Conservation (phyloP, 2,113 vertebrate species). For the Epinephelus lanceolatus region DNA sequence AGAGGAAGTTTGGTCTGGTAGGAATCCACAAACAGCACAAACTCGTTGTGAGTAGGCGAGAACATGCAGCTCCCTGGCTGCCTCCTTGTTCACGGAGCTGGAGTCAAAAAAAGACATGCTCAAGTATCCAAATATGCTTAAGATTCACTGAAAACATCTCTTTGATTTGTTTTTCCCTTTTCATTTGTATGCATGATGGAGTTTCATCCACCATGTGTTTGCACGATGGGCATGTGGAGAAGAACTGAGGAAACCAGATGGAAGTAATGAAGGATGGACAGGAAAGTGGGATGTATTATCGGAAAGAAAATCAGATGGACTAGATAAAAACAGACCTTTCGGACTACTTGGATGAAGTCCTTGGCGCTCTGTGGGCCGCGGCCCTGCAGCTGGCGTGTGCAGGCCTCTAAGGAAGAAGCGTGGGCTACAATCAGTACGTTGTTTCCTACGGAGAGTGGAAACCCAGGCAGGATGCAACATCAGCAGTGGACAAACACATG, state of each 20-base stretch:
- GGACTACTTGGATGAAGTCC: conserved; percentile 97
- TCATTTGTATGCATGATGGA: not conserved
- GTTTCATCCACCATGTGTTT: not conserved
- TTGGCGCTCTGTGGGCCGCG: conserved; percentile 93
- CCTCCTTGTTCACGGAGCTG: too few relatives aligned
- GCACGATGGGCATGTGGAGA: not conserved
- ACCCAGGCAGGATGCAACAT: conserved; percentile 34
- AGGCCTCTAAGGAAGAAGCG: conserved; percentile 95
- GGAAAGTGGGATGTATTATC: not conserved
- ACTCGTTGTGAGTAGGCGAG: conserved; percentile 7
- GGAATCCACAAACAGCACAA: conserved; percentile 6
- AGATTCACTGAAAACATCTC: not conserved
- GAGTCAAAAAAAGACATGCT: not conserved
- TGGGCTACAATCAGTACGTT: conserved; percentile 98
- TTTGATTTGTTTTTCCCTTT: not conserved
- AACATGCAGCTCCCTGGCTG: not conserved
- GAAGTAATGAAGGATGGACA: not conserved
- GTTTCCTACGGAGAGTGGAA: conserved; percentile 85
- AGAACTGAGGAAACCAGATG: conserved; percentile 14
- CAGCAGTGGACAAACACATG: conserved; percentile 28
- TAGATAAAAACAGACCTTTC: conserved; percentile 87
- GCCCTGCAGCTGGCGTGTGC: conserved; percentile 96
- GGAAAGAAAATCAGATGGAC: conserved; percentile 2
- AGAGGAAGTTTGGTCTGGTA: conserved; percentile 25
- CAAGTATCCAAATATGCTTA: not conserved